phyloP scores from a whole-genome alignment of 2,113 vertebrate genomes.

The Pangasianodon gigas region DNA sequence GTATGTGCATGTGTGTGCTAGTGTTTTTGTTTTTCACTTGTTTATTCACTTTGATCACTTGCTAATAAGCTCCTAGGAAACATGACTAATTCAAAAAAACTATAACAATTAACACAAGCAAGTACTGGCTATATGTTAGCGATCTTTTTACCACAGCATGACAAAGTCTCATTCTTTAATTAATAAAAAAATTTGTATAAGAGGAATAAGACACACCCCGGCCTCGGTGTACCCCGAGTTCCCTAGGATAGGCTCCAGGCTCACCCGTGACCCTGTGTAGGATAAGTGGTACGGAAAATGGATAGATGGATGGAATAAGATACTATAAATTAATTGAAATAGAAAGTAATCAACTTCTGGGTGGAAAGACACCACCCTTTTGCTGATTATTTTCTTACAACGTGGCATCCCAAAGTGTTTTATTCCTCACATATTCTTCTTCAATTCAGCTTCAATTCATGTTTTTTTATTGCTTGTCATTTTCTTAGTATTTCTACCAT shows the following conservation, averaged over 20 bases:
- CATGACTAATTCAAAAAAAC: conserved; percentile 12
- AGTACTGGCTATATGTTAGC: neutral
- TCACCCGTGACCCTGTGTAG: too few relatives aligned
- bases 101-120: conserved; percentile 23
- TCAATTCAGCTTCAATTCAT: neutral
- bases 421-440: neutral
- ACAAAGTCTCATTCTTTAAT: neutral
- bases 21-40: conserved; percentile 13
- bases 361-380: neutral
- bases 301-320: neutral
- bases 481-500: neutral
- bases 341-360: neutral
- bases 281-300: too few relatives aligned
- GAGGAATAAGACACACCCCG: neutral
- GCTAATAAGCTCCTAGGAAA: neutral
- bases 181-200: neutral
- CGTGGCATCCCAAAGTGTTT: neutral
- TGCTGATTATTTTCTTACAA: neutral
- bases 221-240: too few relatives aligned
- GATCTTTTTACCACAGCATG: neutral
- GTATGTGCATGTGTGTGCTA: conserved; percentile 11
- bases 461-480: neutral
- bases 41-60: conserved; percentile 42
- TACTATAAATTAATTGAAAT: neutral
- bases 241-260: too few relatives aligned